Evolutionary conservation across 2,113 vertebrate genomes (phyloP).

Genomic region (Microtus oregoni): DNA sequence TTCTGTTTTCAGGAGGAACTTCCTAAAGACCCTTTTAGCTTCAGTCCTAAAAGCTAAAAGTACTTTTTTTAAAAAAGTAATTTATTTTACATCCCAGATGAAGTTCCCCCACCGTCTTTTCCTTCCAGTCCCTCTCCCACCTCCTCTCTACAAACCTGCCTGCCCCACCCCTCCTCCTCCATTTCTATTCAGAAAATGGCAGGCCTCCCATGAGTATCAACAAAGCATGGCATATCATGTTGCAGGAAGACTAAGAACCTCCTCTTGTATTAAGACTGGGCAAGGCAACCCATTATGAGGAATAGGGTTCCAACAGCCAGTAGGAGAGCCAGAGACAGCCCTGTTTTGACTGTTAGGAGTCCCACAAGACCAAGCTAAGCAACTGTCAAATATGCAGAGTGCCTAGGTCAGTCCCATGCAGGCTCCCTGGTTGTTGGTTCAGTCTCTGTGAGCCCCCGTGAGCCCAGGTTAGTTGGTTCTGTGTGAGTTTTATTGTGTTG

Average conservation of each 20-base stretch:
- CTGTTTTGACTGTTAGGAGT: not conserved
- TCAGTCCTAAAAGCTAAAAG: constrained; percentile 44
- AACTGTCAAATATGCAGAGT: not conserved
- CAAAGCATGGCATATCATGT: not conserved
- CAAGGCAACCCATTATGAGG: not conserved
- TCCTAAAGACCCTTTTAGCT: not conserved
- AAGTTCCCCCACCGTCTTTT: not conserved
- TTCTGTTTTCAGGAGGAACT: not conserved
- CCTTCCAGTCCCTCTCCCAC: not conserved
- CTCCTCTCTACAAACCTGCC: not conserved
- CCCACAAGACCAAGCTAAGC: not conserved
- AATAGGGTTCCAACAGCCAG: not conserved
- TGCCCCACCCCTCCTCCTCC: not conserved
- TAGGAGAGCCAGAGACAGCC: not conserved
- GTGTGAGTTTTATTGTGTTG: not conserved
- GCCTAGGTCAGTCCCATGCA: not conserved
- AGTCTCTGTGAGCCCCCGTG: not conserved
- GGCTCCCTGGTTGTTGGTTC: not conserved
- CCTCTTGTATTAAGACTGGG: not conserved
- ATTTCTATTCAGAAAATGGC: not conserved
- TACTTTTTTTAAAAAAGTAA: not conserved
- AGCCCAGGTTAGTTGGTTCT: not conserved
- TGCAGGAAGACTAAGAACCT: not conserved
- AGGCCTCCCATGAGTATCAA: not conserved
- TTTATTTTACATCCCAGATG: not conserved